A percentile compares a stretch with the other conserved stretches of the same genome.
phyloP scores from a whole-genome alignment of 2,113 vertebrate genomes.

The Microcebus jonahi region DNA sequence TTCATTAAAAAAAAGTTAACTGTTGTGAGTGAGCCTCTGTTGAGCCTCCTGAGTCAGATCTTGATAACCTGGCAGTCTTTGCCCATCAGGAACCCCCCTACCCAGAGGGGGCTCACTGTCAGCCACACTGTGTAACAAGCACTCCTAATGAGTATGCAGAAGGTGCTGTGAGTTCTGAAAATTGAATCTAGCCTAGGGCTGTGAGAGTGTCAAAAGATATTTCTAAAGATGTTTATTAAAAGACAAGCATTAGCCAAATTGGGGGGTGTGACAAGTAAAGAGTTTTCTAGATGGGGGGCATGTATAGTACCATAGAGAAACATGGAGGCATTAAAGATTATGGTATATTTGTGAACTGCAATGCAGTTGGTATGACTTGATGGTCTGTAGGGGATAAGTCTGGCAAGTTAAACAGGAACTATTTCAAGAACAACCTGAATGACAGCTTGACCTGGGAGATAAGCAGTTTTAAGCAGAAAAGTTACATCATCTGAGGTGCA shows the following conservation, averaged over 20 bases:
- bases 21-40: background rate
- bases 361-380: background rate
- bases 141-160: background rate
- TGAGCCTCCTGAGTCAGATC: background rate
- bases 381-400: background rate
- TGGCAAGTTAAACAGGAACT: background rate
- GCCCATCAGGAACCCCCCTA: background rate
- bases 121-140: background rate
- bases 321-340: background rate
- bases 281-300: background rate
- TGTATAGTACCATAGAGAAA: background rate
- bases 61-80: background rate
- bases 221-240: constrained; percentile 10
- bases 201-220: background rate
- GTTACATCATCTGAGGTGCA: background rate
- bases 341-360: background rate
- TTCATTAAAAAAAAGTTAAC: background rate
- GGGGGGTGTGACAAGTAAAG: background rate
- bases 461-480: constrained; percentile 16
- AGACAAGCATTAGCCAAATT: background rate
- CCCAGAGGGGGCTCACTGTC: background rate
- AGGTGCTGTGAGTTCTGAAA: background rate
- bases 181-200: background rate
- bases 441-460: constrained; percentile 2
- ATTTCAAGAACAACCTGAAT: background rate